Percentiles rank a stretch among this genome's conserved stretches.
Evolutionary conservation across 1,140 invertebrate genomes (phyloP).

Genomic region (Hypothenemus hampei): DNA sequence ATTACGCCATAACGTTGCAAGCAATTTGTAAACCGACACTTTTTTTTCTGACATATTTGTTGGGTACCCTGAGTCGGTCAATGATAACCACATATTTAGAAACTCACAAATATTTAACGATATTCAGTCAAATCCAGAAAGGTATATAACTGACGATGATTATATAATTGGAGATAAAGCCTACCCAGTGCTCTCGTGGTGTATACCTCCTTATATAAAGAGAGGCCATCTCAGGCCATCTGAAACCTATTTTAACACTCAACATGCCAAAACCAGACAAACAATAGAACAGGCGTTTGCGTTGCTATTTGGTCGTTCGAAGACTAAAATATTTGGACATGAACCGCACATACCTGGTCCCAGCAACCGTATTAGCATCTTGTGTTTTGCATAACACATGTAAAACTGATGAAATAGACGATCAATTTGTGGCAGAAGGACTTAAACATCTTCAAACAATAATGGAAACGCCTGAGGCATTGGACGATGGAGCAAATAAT

Average conservation of each 20-base stretch:
- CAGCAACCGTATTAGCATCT: neutral
- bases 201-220: slow-evolving; percentile 2
- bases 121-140: neutral
- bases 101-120: neutral
- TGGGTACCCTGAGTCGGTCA: slow-evolving; percentile 1
- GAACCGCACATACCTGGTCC: neutral
- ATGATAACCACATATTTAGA: slow-evolving; percentile 1
- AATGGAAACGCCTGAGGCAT: too few relatives aligned
- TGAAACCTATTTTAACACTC: neutral
- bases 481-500: too few relatives aligned
- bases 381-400: slow-evolving; percentile 6
- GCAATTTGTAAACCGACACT: too few relatives aligned
- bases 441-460: too few relatives aligned
- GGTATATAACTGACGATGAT: neutral
- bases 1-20: too few relatives aligned
- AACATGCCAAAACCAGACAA: neutral
- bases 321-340: slow-evolving; percentile 6
- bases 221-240: neutral
- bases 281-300: slow-evolving; percentile 1
- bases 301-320: neutral
- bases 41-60: neutral
- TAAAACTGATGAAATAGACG: neutral
- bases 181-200: slow-evolving; percentile 1
- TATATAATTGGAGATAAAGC: slow-evolving; percentile 8
- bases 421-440: neutral